A percentile compares a stretch with the other conserved stretches of the same genome.
These are phyloP conservation scores for Drosophila setosimentum DNA, from an alignment of 2,888 invertebrate genomes.

Conservation along the genomic window DNA sequence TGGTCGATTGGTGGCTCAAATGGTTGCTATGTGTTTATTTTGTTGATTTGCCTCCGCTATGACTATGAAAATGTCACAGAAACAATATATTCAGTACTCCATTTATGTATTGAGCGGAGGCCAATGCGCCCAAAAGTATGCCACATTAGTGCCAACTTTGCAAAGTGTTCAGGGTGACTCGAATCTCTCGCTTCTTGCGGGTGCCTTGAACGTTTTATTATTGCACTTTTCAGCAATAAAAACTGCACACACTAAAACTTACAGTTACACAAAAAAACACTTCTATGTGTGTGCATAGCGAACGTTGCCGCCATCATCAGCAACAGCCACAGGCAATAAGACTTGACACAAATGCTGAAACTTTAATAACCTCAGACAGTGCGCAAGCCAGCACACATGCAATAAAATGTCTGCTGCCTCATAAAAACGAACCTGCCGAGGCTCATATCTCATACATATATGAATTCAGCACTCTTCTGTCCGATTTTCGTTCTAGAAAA, in stretches of 20 bases:
- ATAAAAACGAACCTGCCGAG: conserved; percentile 58
- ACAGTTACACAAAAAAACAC: no score
- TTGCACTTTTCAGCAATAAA: conserved; percentile 78
- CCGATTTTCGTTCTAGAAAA: background rate
- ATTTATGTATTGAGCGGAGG: conserved; percentile 26
- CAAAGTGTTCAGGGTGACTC: background rate
- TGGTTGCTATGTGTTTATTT: conserved; percentile 25
- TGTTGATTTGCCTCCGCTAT: conserved; percentile 22
- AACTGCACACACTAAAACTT: conserved; percentile 43
- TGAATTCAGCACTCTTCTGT: background rate
- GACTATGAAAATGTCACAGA: conserved; percentile 7
- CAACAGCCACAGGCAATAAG: conserved; percentile 58
- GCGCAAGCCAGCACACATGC: conserved; percentile 64
- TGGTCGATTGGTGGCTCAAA: conserved; percentile 61
- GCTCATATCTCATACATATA: conserved; percentile 13
- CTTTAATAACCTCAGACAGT: conserved; percentile 74
- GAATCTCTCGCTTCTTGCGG: conserved; percentile 32
- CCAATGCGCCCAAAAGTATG: conserved; percentile 47
- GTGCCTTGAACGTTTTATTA: conserved; percentile 77
- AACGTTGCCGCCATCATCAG: conserved; percentile 39
- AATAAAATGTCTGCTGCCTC: conserved; percentile 71
- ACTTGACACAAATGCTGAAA: conserved; percentile 71
- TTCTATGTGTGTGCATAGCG: background rate
- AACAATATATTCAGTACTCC: conserved; percentile 26
- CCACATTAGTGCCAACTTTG: conserved; percentile 45